These are phyloP conservation scores for Meloidogyne exigua DNA, from an alignment of 1,140 invertebrate species.

Conservation along the genomic window DNA sequence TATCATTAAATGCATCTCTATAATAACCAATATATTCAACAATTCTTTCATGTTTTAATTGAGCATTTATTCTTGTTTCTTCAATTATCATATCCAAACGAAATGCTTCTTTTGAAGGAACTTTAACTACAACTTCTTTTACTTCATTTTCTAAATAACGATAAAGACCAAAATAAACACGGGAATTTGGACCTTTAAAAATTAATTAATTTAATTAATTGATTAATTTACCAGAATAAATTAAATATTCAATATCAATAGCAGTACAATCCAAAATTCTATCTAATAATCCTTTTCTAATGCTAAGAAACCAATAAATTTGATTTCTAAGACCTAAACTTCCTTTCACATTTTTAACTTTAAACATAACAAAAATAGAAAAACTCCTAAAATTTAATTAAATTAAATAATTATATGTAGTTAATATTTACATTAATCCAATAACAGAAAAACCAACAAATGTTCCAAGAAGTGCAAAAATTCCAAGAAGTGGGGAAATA, in stretches of 20 bases:
- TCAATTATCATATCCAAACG: slow-evolving; percentile 8
- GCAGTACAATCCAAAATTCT: slow-evolving; percentile 14
- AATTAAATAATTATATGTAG: background rate
- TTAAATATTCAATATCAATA: slow-evolving; percentile 20
- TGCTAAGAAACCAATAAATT: slow-evolving; percentile 10
- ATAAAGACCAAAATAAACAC: slow-evolving; percentile 24
- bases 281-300: slow-evolving; percentile 3
- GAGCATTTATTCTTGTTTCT: slow-evolving; percentile 24
- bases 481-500: background rate
- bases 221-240: slow-evolving; percentile 22
- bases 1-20: slow-evolving; percentile 26
- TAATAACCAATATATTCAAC: slow-evolving; percentile 28
- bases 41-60: slow-evolving; percentile 16
- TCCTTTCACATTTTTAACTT: background rate
- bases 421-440: background rate
- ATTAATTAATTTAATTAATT: background rate
- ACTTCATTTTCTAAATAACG: background rate
- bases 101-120: slow-evolving; percentile 23
- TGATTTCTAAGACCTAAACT: background rate
- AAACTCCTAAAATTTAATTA: background rate
- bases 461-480: slow-evolving; percentile 2
- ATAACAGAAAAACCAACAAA: background rate
- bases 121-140: slow-evolving; percentile 13
- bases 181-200: slow-evolving; percentile 25
- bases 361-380: background rate